phyloP scores from a whole-genome alignment of 2,797 vertebrate species.

The Thaleichthys pacificus region DNA sequence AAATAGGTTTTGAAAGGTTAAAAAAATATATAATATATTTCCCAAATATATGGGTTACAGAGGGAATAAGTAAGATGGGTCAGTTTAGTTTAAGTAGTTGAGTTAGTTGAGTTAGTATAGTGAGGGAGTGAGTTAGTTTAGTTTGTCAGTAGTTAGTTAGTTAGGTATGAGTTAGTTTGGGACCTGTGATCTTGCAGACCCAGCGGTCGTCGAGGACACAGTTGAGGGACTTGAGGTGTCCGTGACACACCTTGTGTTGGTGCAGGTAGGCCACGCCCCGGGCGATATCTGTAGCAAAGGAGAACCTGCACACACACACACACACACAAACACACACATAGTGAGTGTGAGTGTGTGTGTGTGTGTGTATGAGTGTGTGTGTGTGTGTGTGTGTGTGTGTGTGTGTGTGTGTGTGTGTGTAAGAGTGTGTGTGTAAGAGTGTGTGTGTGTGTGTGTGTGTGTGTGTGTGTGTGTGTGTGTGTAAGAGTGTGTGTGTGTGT shows the following conservation, averaged over 20 bases:
- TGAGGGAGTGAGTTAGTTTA: neutral
- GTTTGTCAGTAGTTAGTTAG: neutral
- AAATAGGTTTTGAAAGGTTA: too few species aligned
- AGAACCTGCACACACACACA: constrained; percentile 71
- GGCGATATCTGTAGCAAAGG: constrained; percentile 82
- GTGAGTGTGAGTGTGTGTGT: constrained; percentile 5
- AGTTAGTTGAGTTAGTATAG: too few species aligned
- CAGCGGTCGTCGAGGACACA: constrained; percentile 84
- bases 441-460: constrained; percentile 4
- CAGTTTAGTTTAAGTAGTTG: too few species aligned
- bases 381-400: neutral
- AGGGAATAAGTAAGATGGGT: too few species aligned
- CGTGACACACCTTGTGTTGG: constrained; percentile 79
- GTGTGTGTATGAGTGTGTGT: constrained; percentile 7
- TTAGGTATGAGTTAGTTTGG: neutral
- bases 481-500: constrained; percentile 5
- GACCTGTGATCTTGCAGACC: constrained; percentile 87
- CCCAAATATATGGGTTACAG: too few species aligned
- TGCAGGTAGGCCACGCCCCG: constrained; percentile 84
- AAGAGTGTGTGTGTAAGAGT: constrained; percentile 8
- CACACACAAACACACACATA: neutral
- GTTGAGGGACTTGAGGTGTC: constrained; percentile 79
- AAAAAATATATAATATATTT: too few species aligned
- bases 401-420: constrained; percentile 3
- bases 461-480: neutral